Percentiles rank a stretch among this genome's conserved stretches.
Conservation (phyloP, 2,888 invertebrate species). For the Mimachlamys varia region DNA sequence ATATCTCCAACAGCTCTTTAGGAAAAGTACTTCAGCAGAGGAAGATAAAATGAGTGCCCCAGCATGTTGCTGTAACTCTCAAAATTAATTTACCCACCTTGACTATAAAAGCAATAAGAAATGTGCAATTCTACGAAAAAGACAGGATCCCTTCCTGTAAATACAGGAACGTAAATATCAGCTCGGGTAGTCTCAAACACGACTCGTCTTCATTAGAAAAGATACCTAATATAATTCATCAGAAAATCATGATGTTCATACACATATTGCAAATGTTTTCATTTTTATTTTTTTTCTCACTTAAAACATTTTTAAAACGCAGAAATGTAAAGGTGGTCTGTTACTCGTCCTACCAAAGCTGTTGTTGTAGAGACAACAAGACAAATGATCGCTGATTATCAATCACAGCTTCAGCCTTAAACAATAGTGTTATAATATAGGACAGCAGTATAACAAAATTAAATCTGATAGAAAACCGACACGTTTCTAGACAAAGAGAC, state of each 20-base stretch:
- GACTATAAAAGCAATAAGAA: neutral
- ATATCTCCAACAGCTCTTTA: too few species aligned
- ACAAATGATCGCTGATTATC: neutral
- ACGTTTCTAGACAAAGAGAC: neutral
- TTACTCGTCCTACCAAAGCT: constrained; percentile 15
- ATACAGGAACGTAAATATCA: neutral
- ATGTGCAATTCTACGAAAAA: neutral
- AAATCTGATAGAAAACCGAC: neutral
- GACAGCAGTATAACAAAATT: neutral
- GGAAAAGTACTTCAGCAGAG: too few species aligned
- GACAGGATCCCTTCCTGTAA: too few species aligned
- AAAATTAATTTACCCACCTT: neutral
- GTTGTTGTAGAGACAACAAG: constrained; percentile 15
- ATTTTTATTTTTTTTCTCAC: too few species aligned
- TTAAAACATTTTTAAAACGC: neutral
- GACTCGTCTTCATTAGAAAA: neutral
- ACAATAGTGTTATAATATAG: neutral
- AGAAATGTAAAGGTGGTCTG: neutral
- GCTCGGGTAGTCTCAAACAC: constrained; percentile 11
- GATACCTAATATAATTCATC: neutral
- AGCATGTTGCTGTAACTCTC: too few species aligned
- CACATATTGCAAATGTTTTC: neutral
- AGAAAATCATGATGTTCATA: neutral
- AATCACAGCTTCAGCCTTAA: neutral
- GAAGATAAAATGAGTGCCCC: too few species aligned